phyloP scores from a whole-genome alignment of 2,113 vertebrate species.

The Arothron firmamentum region DNA sequence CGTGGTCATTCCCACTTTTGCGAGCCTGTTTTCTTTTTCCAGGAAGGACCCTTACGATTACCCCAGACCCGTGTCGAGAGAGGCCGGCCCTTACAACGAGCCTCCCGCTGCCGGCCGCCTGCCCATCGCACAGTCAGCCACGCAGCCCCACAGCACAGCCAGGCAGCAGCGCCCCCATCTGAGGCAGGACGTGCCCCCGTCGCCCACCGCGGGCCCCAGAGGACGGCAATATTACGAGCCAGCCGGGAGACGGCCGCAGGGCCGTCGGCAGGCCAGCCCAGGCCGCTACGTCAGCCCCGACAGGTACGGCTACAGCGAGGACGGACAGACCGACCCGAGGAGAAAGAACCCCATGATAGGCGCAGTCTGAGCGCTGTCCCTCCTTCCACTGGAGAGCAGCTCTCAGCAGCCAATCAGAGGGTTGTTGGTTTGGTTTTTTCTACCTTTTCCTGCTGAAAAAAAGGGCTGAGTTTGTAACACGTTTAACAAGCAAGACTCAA shows the following conservation, averaged over 20 bases:
- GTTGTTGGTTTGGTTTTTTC: no score
- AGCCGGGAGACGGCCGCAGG: slow-evolving; percentile 30
- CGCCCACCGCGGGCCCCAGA: slow-evolving; percentile 60
- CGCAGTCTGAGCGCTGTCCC: slow-evolving; percentile 74
- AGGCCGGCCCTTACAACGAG: slow-evolving; percentile 35
- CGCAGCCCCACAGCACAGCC: slow-evolving; percentile 29
- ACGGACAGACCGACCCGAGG: slow-evolving; percentile 76
- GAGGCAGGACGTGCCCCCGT: slow-evolving; percentile 83
- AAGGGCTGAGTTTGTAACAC: neutral
- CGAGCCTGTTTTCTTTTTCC: slow-evolving; percentile 22
- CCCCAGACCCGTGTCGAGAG: slow-evolving; percentile 41
- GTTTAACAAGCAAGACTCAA: slow-evolving; percentile 16
- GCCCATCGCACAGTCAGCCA: slow-evolving; percentile 54
- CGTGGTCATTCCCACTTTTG: neutral
- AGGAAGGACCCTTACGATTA: slow-evolving; percentile 69
- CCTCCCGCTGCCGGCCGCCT: slow-evolving; percentile 16
- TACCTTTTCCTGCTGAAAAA: neutral
- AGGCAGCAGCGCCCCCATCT: slow-evolving; percentile 72
- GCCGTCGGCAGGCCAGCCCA: slow-evolving; percentile 71
- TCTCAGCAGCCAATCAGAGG: neutral
- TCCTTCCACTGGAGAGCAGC: neutral
- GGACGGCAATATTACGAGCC: slow-evolving; percentile 70
- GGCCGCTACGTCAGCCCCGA: slow-evolving; percentile 37
- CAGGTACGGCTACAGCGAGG: slow-evolving; percentile 51
- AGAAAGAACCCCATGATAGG: slow-evolving; percentile 88